Base-by-base conservation (phyloP, 2,113 vertebrate genomes). In the Oryzias curvinotus region DNA sequence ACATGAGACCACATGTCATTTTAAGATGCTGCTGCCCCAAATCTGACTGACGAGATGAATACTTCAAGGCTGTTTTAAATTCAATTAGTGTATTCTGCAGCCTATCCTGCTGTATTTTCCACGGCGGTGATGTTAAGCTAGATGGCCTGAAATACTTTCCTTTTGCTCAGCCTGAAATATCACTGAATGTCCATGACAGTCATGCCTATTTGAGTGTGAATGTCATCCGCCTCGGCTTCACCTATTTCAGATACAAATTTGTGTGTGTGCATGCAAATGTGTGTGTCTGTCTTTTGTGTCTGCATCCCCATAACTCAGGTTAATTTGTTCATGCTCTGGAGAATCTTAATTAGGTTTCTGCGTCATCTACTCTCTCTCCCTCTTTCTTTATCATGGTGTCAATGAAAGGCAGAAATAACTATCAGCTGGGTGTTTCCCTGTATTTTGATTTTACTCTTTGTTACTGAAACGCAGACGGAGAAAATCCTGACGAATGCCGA, bases 321-420 rank as follows among this genome's bases (percentile, higher is more conserved):
- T 90, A 80, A 88, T 88, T 88, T 87, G 65, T 88, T 89, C 86
- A 86, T 53, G 83, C 83, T 86, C 86, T 74, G 73, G 77, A 85
- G 81, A 88, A 76, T 90, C 78, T 85, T 87, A 83, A 90, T 89
- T 87, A 76, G 82, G 73, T 85, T 86, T 87, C 74, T 80, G 85
- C 83, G 63, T 87, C 87, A 83, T 84, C 81, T 74, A 80, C 72
- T 82, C 63, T 69, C 66, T 58, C 61, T 57, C 68, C 7, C 63
- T 42, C 36, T 10, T 62, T 62, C 73, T 56, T 58, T 50, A 69
- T 72, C 72, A 72, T 62, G 65, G 71, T 85, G 76, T 81, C 78
- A 82, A 63, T 72, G 74, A 84, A 77, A 84, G 21, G 1, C 26
- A 63, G 77, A 78, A 81, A 81, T 72, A 84, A 65, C 65, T 78